Percentiles rank a stretch among this genome's conserved stretches.
Evolutionary conservation across 2,888 invertebrate genomes (phyloP).

Genomic region (Synergus laeviventris): DNA sequence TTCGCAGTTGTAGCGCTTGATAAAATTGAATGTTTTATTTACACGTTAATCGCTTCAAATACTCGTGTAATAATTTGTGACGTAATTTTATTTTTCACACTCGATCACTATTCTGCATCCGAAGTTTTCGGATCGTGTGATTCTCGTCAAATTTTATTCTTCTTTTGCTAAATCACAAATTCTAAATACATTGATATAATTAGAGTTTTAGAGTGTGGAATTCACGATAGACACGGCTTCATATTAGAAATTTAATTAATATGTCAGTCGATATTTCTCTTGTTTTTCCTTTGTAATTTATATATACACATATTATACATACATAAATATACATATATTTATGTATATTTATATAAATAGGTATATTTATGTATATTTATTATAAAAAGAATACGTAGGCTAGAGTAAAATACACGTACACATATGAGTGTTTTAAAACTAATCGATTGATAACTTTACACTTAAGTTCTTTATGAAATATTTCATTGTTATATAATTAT

Average conservation of each 20-base stretch:
- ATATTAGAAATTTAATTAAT: slow-evolving; percentile 41
- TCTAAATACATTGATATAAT: slow-evolving; percentile 31
- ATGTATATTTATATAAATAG: slow-evolving; percentile 34
- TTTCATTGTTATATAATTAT: slow-evolving; percentile 60
- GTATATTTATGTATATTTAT: slow-evolving; percentile 34
- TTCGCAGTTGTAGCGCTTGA: slow-evolving; percentile 54
- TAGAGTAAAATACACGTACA: slow-evolving; percentile 44
- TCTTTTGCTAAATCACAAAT: slow-evolving; percentile 34
- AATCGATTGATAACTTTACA: slow-evolving; percentile 53
- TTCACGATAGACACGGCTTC: slow-evolving; percentile 8
- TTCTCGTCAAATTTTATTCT: slow-evolving; percentile 3
- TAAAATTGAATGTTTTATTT: slow-evolving; percentile 35
- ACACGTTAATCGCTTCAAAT: slow-evolving; percentile 15
- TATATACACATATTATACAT: slow-evolving; percentile 38
- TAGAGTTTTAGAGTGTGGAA: slow-evolving; percentile 41
- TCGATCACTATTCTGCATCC: slow-evolving; percentile 8
- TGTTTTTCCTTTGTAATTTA: slow-evolving; percentile 43
- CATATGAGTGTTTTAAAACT: slow-evolving; percentile 54
- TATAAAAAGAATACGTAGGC: slow-evolving; percentile 39
- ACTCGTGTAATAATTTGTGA: slow-evolving; percentile 27
- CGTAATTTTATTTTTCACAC: neutral
- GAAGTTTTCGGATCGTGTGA: slow-evolving; percentile 10
- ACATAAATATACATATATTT: slow-evolving; percentile 21
- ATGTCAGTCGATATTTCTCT: slow-evolving; percentile 21
- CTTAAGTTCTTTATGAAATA: slow-evolving; percentile 58